Evolutionary conservation across 2,113 vertebrate genomes (phyloP).

Genomic region (Rattus rattus): DNA sequence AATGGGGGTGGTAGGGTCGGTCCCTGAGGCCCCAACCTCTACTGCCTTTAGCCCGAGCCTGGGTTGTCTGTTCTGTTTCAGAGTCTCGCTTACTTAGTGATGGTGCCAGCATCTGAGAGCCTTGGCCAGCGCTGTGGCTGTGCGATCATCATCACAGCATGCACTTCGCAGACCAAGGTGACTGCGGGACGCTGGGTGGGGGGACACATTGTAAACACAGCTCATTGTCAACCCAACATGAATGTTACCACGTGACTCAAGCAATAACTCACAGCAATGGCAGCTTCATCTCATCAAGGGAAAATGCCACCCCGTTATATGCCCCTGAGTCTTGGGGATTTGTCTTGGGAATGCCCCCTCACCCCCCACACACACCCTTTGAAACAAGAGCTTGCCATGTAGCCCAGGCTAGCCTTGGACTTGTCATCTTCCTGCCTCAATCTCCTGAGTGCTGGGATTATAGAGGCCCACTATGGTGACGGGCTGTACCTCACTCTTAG

Average conservation of each 20-base stretch:
- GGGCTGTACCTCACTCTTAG: neutral
- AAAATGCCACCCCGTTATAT: neutral
- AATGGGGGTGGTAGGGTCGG: neutral
- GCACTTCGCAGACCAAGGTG: too few relatives aligned
- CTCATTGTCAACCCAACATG: neutral
- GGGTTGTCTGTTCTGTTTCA: neutral
- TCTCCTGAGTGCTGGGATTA: neutral
- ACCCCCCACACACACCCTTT: neutral
- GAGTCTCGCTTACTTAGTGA: fast-evolving
- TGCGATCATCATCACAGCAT: too few relatives aligned
- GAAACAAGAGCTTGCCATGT: neutral
- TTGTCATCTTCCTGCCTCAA: neutral
- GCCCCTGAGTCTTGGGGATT: fast-evolving
- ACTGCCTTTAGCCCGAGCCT: neutral
- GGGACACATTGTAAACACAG: fast-evolving
- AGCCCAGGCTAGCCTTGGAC: neutral
- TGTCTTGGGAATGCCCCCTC: neutral
- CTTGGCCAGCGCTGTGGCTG: too few relatives aligned
- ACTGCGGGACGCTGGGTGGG: too few relatives aligned
- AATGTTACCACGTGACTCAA: fast-evolving
- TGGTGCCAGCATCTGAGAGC: too few relatives aligned
- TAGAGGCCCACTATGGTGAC: neutral
- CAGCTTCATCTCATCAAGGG: fast-evolving
- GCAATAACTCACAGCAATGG: neutral
- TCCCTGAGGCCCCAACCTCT: neutral